Evolutionary conservation across 2,797 vertebrate species (phyloP).

Genomic region (Forpus xanthops): DNA sequence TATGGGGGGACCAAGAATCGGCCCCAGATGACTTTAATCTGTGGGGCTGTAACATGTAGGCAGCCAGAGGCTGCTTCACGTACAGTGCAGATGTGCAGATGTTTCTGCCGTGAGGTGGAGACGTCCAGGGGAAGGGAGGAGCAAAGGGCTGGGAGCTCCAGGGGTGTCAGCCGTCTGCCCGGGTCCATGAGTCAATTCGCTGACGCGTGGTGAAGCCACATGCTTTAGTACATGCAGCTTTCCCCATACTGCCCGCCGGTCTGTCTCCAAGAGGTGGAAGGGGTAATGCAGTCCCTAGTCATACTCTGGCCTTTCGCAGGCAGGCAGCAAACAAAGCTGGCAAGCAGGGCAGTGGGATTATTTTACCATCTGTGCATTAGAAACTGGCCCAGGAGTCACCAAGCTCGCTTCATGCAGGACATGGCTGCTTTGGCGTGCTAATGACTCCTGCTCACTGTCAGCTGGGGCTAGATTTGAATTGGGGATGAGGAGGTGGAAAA

Average conservation of each 20-base stretch:
- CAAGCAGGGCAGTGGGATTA: constrained; percentile 61
- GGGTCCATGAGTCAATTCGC: constrained; percentile 60
- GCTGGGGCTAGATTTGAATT: not conserved
- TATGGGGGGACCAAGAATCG: not conserved
- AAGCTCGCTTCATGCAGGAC: constrained; percentile 6
- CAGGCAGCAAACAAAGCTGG: constrained; percentile 65
- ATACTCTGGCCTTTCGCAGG: constrained; percentile 16
- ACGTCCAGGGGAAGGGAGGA: constrained; percentile 24
- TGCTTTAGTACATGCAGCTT: constrained; percentile 26
- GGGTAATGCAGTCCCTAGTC: constrained; percentile 41
- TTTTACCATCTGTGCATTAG: constrained; percentile 62
- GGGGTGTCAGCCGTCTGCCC: constrained; percentile 54
- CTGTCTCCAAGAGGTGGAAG: constrained; percentile 34
- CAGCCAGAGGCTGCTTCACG: not conserved
- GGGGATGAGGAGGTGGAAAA: constrained; percentile 7
- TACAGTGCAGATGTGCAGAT: constrained; percentile 59
- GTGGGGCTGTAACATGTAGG: not conserved
- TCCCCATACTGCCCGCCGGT: not conserved
- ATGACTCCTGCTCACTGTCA: not conserved
- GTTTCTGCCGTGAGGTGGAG: constrained; percentile 49
- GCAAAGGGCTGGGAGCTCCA: constrained; percentile 30
- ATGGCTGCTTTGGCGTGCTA: constrained; percentile 19
- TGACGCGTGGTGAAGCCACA: constrained; percentile 67
- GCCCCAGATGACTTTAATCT: constrained; percentile 8
- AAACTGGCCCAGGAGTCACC: constrained; percentile 55